Evolutionary conservation across 2,888 invertebrate species (phyloP), one percentile per base, ranked within the genome.

Genomic region (Eustalomyia histrio): DNA sequence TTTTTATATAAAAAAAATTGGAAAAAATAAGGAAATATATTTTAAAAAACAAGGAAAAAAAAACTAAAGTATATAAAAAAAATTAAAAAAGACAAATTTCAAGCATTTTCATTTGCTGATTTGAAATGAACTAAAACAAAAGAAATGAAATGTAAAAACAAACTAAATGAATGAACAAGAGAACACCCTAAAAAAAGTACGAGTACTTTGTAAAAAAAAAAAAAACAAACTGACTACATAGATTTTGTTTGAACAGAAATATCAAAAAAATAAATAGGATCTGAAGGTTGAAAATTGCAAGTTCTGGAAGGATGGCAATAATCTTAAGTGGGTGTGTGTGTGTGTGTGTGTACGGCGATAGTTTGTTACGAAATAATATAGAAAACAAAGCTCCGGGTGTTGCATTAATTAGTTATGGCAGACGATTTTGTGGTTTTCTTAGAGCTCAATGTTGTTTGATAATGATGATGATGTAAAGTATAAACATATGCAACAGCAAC

Each of bases 331-430:
- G 83, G 83, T 82, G 83, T 84, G 14, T 82, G 24, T 24, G 5
- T 24, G 24, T 24, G 24, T 24, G 83, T 81, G 84, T 83, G 83
- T 81, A 81, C 79, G 85, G 10, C 84, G 86, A 83, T 85, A 83
- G 84, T 84, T 86, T 87, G 85, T 87, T 84, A 85, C 84, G 81
- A 84, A 86, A 81, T 84, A 83, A 52, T 18, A 68, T 43, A 67
- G 50, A 84, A 84, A 29, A 80, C 83, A 83, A 73, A 76, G 82
- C 75, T 73, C 78, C 78, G 81, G 78, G 83, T 88, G 85, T 85
- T 85, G 88, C 89, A 88, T 88, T 89, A 89, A 89, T 88, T 88
- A 88, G 88, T 88, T 89, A 89, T 88, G 88, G 88, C 89, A 88
- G 88, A 88, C 88, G 88, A 88, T 88, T 88, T 87, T 88, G 89